A percentile compares a stretch with the other conserved stretches of the same genome.
These are phyloP conservation scores for Molothrus aeneus DNA, from an alignment of 2,797 vertebrate species.

Conservation along the genomic window DNA sequence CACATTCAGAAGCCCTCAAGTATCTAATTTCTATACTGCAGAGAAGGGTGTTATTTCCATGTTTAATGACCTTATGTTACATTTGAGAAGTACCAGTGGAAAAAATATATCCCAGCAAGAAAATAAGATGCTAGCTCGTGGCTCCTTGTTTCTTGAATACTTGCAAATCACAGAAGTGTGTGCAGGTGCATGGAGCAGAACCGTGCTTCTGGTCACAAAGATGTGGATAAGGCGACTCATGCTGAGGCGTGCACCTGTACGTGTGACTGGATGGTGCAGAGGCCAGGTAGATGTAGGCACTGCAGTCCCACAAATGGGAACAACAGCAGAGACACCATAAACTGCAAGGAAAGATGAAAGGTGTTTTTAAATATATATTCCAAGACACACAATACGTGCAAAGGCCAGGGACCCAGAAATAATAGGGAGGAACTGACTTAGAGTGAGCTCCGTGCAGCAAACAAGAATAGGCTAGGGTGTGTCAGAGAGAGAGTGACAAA, in stretches of 20 bases:
- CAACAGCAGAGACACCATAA: not conserved
- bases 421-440: not conserved
- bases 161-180: not conserved
- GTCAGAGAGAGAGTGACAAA: not conserved
- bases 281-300: not conserved
- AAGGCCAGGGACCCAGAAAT: not conserved
- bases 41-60: not conserved
- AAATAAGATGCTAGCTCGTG: not conserved
- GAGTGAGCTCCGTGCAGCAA: not conserved
- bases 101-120: not conserved
- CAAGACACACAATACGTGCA: not conserved
- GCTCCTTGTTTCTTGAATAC: not conserved
- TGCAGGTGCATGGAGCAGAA: rapidly evolving
- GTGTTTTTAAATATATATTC: not conserved
- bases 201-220: rapidly evolving
- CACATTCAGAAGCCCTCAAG: conserved; percentile 5
- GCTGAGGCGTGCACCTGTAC: not conserved
- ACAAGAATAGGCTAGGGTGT: not conserved
- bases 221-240: not conserved
- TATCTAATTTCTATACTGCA: not conserved
- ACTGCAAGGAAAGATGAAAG: not conserved
- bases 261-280: not conserved
- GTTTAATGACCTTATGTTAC: not conserved
- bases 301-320: not conserved
- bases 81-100: not conserved